Evolutionary conservation across 1,140 invertebrate genomes (phyloP).

Genomic region (Psix sp.): DNA sequence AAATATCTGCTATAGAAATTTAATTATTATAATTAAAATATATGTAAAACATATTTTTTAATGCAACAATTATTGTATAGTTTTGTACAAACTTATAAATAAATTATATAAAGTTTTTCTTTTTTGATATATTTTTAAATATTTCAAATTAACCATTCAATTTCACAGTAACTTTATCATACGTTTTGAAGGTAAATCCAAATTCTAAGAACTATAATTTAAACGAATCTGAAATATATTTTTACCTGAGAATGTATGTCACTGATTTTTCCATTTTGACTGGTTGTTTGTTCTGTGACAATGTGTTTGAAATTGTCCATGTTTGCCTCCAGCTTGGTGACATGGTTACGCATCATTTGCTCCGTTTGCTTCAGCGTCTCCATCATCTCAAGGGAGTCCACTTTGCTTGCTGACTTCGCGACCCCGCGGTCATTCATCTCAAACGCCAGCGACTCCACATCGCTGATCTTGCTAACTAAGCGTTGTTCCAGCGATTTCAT

Average conservation of each 20-base stretch:
- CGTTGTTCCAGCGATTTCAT: constrained; percentile 82
- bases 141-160: no score
- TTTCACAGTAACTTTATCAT: no score
- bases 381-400: constrained; percentile 75
- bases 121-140: no score
- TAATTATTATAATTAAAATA: no score
- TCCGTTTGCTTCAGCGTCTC: constrained; percentile 75
- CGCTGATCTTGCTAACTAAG: constrained; percentile 78
- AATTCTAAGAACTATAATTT: no score
- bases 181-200: no score
- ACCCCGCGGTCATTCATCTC: constrained; percentile 58
- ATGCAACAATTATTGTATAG: no score
- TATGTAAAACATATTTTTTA: no score
- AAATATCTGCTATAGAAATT: no score
- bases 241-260: constrained; percentile 61
- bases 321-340: constrained; percentile 59
- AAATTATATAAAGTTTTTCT: no score
- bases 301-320: constrained; percentile 58
- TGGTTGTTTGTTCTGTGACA: constrained; percentile 55
- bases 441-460: constrained; percentile 78
- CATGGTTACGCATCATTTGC: constrained; percentile 51
- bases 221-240: no score
- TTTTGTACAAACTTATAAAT: no score
- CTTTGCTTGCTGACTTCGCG: constrained; percentile 24
- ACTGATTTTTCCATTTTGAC: constrained; percentile 61